phyloP scores from a whole-genome alignment of 2,797 vertebrate genomes.

The Macropus fuliginosus region DNA sequence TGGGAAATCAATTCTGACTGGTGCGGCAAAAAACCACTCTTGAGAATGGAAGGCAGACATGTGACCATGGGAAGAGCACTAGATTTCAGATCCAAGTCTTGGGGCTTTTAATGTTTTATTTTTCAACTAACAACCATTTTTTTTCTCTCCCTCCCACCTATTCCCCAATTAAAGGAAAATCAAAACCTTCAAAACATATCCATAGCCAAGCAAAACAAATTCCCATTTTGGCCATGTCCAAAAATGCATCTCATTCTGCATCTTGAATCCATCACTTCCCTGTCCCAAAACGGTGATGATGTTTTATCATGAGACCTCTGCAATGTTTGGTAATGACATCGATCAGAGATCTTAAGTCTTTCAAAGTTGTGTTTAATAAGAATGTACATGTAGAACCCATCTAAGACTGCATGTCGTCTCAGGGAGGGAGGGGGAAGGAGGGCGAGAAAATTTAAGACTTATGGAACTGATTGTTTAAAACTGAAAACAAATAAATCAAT shows the following conservation, averaged over 20 bases:
- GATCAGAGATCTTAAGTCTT: neutral
- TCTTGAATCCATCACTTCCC: neutral
- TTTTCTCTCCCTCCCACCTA: neutral
- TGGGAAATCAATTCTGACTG: neutral
- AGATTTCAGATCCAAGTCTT: neutral
- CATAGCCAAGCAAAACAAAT: neutral
- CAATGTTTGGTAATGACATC: neutral
- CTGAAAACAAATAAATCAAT: too few species aligned
- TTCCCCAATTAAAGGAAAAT: neutral
- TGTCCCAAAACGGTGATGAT: neutral
- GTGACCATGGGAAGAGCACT: neutral
- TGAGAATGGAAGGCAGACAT: neutral
- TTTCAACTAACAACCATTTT: neutral
- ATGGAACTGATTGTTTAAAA: too few species aligned
- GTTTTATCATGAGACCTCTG: neutral
- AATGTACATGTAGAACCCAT: too few species aligned
- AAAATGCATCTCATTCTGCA: neutral
- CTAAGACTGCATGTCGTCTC: too few species aligned
- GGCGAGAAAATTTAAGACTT: too few species aligned
- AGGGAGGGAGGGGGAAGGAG: too few species aligned
- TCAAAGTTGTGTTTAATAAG: too few species aligned
- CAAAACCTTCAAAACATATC: neutral
- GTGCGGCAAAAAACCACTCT: neutral
- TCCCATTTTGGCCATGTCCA: neutral
- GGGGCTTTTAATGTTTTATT: neutral